Evolutionary conservation across 2,888 invertebrate genomes (phyloP), one percentile per base, ranked within the genome.

Genomic region (Drosophila setosimentum): DNA sequence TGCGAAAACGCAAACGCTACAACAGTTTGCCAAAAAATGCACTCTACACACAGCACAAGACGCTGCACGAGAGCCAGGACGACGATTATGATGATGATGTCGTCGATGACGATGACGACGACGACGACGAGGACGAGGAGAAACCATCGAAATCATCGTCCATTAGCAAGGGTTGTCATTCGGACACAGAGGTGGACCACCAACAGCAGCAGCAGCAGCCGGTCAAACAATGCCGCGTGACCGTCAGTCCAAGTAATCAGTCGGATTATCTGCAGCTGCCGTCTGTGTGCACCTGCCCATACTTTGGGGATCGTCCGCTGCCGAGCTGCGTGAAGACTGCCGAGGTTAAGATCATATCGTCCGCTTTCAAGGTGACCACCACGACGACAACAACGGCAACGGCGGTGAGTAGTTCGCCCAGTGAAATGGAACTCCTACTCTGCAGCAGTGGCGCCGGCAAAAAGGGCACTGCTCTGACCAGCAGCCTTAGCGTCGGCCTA

Each of bases 281-380:
- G 5, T 96, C 96, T 0, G 96, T 96, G 0, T 97, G 97, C 91
- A 96, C 96, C 0, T 97, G 97, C 87, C 96, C 97, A 0, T 97
- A 97, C 85, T 97, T 97, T 87, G 96, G 97, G 0, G 95, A 96
- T 74, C 95, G 95, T 2, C 95, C 95, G 27, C 92, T 94, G 82
- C 82, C 93, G 92, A 76, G 92, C 89, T 61, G 92, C 89, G 92
- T 93, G 2, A 93, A 93, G 50, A 93, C 94, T 1, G 92, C 94
- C 4, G 95, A 95, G 78, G 94, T 95, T 4, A 94, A 94, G 87
- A 94, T 94, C n/a, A 91, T 94, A 27, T 92, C 94, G 4, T 87
- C 90, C 11, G 87, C 83, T 3, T 91, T 91, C 63, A 87, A 84
- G 60, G 76, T 90, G 63, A 74, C 79, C 68, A 73, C 86, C 48